Conservation (phyloP, 2,888 invertebrate species). For the Tetramorium bicarinatum region DNA sequence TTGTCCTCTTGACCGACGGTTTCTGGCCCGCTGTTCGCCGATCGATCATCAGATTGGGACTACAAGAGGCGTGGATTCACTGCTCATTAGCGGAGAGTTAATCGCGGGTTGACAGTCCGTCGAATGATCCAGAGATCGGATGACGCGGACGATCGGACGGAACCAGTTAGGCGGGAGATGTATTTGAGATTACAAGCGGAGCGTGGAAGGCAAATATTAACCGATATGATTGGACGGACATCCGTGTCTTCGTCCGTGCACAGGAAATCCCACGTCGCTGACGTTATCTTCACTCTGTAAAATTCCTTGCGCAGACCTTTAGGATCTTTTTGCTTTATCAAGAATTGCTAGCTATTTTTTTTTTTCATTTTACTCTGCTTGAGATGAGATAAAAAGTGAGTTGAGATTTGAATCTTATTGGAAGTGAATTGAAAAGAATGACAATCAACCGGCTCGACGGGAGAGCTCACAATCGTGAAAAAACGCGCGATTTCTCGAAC, state of each 20-base stretch:
- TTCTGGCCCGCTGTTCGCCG: conserved; percentile 61
- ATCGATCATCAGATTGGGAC: conserved; percentile 58
- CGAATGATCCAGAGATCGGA: conserved; percentile 29
- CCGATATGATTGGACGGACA: conserved; percentile 28
- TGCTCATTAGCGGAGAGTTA: conserved; percentile 41
- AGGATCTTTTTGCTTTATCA: not conserved
- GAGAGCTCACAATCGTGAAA: not conserved
- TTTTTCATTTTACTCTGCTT: not conserved
- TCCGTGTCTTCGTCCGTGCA: not conserved
- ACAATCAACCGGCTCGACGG: not conserved
- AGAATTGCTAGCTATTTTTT: not conserved
- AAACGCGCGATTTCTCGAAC: not conserved
- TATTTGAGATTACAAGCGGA: conserved; percentile 30
- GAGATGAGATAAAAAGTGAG: conserved; percentile 2
- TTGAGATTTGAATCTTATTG: not conserved
- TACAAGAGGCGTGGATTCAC: conserved; percentile 25
- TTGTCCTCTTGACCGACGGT: conserved; percentile 71
- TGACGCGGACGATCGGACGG: not conserved
- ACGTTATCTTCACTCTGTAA: not conserved
- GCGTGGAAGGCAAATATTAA: conserved; percentile 36
- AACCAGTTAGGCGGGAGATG: conserved; percentile 33
- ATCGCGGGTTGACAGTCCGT: conserved; percentile 7
- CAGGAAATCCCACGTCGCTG: conserved; percentile 1
- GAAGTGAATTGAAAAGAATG: not conserved
- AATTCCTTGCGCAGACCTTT: not conserved